Evolutionary conservation across 2,888 invertebrate genomes (phyloP), one percentile per base, ranked within the genome.

Genomic region (Myathropa florea): DNA sequence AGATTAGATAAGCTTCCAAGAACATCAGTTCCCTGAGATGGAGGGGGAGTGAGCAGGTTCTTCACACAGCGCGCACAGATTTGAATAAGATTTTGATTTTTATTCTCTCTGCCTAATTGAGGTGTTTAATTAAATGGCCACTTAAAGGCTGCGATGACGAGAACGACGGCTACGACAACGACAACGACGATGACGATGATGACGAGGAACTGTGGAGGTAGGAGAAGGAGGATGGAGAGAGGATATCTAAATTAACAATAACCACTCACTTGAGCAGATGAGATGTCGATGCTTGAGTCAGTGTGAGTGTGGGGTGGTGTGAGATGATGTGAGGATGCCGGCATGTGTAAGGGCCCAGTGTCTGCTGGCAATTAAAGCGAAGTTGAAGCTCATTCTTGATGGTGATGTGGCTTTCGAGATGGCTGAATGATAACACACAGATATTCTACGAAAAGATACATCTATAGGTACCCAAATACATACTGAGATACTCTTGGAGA

Each of bases 51-150:
- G 12, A 21, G 36, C 4, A 23, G 24, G 12, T 24, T 12, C 12
- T 23, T 14, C 21, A 23, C 18, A 33, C 7, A 28, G 60, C 6
- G 26, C 2, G 30, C 61, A 36, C 59, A 59, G 46, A 64, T 75
- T 77, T 72, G 71, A 84, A 84, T 72, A 71, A 68, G 71, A 39
- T 68, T 81, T 59, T 73, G 81, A 85, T 77, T 85, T 73, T 77
- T 70, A 81, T 77, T 85, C 81, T 33, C 24, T 33, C 12, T 73
- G 60, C 63, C 72, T 85, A 81, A 85, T 85, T 85, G 85, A 85
- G 82, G 82, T 85, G 82, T 85, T 85, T 85, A 85, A 82, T 85
- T 55, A 85, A 85, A 85, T 77, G 77, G 73, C 68, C 77, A 77
- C 82, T 65, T 75, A 28, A 60, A 75, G 59, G 24, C 24, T 57